Evolutionary conservation across 64 coral and sea anemone genomes (phyloP).

Genomic region (Orbicella faveolata): DNA sequence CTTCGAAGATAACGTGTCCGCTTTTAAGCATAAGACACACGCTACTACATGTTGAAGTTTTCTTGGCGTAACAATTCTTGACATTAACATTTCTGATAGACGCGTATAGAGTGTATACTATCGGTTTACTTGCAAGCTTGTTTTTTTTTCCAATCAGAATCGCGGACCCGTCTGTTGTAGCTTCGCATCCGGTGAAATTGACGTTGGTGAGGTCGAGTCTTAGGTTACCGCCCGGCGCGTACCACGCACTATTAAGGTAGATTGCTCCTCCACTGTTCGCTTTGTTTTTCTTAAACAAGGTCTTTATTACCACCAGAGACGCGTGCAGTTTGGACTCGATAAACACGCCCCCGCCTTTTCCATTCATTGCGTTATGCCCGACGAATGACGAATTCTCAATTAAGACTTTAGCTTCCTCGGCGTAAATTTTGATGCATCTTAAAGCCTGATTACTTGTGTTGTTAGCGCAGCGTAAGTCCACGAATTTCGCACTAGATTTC

Average conservation of each 20-base stretch:
- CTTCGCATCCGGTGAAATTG: neutral
- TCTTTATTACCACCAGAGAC: constrained; percentile 10
- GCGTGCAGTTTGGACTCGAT: neutral
- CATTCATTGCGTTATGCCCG: neutral
- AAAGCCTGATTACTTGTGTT: constrained; percentile 7
- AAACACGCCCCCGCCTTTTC: constrained; percentile 8
- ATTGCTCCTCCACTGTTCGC: constrained; percentile 8
- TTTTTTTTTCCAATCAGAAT: constrained; percentile 11
- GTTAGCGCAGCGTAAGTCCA: neutral
- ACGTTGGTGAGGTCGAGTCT: constrained; percentile 16
- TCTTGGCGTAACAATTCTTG: neutral
- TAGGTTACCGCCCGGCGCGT: neutral
- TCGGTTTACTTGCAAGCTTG: neutral
- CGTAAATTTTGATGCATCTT: constrained; percentile 29
- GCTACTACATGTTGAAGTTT: neutral
- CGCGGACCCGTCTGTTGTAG: neutral
- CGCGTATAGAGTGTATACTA: neutral
- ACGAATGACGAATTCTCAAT: constrained; percentile 26
- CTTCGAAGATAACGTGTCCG: neutral
- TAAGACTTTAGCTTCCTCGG: neutral
- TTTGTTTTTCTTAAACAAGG: neutral
- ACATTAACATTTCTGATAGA: neutral
- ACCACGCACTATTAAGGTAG: neutral
- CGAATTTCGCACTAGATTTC: neutral
- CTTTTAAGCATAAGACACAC: neutral